Conservation (phyloP, 2,113 vertebrate genomes). For the Centropus unirufus region DNA sequence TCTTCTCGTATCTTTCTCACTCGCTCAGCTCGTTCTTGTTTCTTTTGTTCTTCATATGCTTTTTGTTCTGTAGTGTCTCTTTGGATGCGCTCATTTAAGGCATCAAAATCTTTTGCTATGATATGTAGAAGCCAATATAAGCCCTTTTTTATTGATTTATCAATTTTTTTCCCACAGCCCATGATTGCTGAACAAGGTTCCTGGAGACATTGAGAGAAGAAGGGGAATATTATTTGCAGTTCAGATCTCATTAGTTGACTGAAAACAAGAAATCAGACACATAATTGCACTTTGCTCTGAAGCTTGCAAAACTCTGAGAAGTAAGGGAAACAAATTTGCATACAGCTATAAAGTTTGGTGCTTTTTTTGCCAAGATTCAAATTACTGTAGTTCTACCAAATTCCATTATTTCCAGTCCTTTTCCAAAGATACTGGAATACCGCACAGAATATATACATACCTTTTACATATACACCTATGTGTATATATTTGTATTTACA, state of each 20-base stretch:
- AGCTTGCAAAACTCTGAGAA: not conserved
- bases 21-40: slow-evolving; percentile 87
- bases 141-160: slow-evolving; percentile 94
- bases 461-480: not conserved
- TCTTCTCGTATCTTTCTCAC: slow-evolving; percentile 87
- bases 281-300: not conserved
- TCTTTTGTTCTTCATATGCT: slow-evolving; percentile 89
- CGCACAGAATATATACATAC: not conserved
- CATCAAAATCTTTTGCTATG: slow-evolving; percentile 94
- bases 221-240: not conserved
- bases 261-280: not conserved
- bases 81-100: slow-evolving; percentile 90
- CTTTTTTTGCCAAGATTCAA: not conserved
- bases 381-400: not conserved
- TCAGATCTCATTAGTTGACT: not conserved
- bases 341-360: not conserved
- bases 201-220: slow-evolving; percentile 55
- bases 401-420: not conserved
- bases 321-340: not conserved
- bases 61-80: slow-evolving; percentile 90
- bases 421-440: not conserved
- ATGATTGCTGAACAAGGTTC: slow-evolving; percentile 92
- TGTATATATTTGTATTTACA: not conserved
- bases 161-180: slow-evolving; percentile 90
- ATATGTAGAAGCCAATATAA: slow-evolving; percentile 91